A percentile compares a stretch with the other conserved stretches of the same genome.
phyloP scores from a whole-genome alignment of 1,140 invertebrate genomes.

The Lepidotrigona ventralis region DNA sequence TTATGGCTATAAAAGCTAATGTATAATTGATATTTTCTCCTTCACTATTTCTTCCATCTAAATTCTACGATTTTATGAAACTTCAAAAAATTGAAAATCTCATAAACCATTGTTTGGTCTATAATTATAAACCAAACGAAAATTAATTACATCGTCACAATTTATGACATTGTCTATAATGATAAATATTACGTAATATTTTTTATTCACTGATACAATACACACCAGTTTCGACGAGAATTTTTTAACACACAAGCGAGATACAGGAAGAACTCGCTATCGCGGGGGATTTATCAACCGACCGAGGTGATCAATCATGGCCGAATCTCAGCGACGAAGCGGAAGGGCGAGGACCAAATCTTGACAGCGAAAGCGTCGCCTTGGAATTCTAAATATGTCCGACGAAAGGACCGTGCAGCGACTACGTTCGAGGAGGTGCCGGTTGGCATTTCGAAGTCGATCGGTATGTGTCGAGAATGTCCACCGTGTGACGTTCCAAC shows the following conservation, averaged over 20 bases:
- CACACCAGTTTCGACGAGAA: neutral
- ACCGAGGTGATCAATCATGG: slow-evolving; percentile 12
- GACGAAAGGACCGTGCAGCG: slow-evolving; percentile 43
- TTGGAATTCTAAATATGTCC: slow-evolving; percentile 69
- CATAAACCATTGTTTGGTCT: too few relatives aligned
- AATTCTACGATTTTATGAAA: too few relatives aligned
- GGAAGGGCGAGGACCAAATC: slow-evolving; percentile 25
- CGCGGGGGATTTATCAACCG: neutral
- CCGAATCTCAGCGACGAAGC: slow-evolving; percentile 29
- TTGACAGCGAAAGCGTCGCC: slow-evolving; percentile 39
- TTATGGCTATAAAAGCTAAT: too few relatives aligned
- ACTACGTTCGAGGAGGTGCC: slow-evolving; percentile 47
- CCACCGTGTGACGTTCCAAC: slow-evolving; percentile 72
- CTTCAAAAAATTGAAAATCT: too few relatives aligned
- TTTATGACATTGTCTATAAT: neutral
- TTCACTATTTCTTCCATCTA: too few relatives aligned
- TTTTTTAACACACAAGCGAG: neutral
- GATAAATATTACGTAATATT: neutral
- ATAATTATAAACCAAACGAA: too few relatives aligned
- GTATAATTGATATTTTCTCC: too few relatives aligned
- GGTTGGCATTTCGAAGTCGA: slow-evolving; percentile 54
- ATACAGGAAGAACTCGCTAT: neutral
- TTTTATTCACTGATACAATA: neutral
- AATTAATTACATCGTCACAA: too few relatives aligned
- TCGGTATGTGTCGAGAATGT: slow-evolving; percentile 72